Evolutionary conservation across 2,888 invertebrate species (phyloP).

Genomic region (Apodemia mormo): DNA sequence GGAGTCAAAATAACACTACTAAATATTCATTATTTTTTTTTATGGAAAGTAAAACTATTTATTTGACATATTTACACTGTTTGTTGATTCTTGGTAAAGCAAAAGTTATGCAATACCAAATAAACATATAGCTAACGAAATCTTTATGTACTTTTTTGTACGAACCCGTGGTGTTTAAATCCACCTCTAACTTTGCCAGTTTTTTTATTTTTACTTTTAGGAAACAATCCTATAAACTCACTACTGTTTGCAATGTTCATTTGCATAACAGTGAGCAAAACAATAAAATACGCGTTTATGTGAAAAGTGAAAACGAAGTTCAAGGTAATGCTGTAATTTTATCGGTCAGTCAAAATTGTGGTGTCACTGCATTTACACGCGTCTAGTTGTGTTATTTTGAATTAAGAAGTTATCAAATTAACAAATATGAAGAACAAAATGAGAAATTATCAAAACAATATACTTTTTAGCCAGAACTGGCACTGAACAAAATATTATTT

Average conservation of each 20-base stretch:
- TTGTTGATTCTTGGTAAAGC: too few species aligned
- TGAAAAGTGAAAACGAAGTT: slow-evolving; percentile 78
- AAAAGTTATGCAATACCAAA: too few species aligned
- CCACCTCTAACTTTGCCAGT: not conserved
- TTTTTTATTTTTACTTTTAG: slow-evolving; percentile 57
- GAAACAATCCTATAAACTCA: slow-evolving; percentile 69
- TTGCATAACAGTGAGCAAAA: slow-evolving; percentile 75
- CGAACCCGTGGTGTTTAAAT: not conserved
- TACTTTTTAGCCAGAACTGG: not conserved
- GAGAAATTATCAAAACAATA: not conserved
- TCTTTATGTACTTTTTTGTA: not conserved
- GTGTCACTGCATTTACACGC: slow-evolving; percentile 67
- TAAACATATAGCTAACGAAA: too few species aligned
- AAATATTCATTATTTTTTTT: too few species aligned
- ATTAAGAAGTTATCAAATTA: not conserved
- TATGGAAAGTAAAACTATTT: too few species aligned
- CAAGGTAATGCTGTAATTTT: slow-evolving; percentile 53
- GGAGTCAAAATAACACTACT: too few species aligned
- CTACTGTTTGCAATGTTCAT: slow-evolving; percentile 68
- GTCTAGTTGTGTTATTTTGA: slow-evolving; percentile 10
- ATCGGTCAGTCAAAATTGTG: slow-evolving; percentile 63
- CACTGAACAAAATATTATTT: not conserved
- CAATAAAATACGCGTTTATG: slow-evolving; percentile 68
- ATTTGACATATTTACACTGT: too few species aligned
- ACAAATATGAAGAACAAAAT: not conserved